Evolutionary conservation across 2,113 vertebrate genomes (phyloP).

Genomic region (Malurus elegans): DNA sequence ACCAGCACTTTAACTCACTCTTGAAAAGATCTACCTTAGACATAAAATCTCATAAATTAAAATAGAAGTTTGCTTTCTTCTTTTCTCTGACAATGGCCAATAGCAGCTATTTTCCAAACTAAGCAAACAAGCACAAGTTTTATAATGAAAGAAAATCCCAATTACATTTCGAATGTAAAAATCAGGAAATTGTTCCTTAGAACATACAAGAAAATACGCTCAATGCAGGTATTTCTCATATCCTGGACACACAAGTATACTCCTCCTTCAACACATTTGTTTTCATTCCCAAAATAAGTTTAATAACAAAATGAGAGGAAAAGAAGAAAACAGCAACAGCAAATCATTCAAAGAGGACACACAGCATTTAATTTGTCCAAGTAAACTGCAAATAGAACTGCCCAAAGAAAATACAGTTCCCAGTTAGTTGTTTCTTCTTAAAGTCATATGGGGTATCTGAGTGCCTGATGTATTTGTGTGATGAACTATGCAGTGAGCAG

Average conservation of each 20-base stretch:
- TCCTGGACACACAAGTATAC: not conserved
- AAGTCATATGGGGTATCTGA: not conserved
- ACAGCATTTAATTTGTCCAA: not conserved
- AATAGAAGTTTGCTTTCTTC: not conserved
- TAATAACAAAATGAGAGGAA: not conserved
- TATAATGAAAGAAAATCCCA: not conserved
- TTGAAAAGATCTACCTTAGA: not conserved
- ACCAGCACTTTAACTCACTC: not conserved
- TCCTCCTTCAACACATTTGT: not conserved
- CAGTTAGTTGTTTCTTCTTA: not conserved
- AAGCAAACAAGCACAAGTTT: not conserved
- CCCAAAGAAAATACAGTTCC: not conserved
- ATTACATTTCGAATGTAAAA: not conserved
- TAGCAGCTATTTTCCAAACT: not conserved
- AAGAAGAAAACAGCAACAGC: not conserved
- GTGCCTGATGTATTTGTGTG: not conserved
- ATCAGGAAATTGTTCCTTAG: not conserved
- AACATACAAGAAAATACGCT: not conserved
- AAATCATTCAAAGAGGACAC: not conserved
- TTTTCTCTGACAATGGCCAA: not conserved
- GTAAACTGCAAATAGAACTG: not conserved
- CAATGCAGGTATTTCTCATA: not conserved
- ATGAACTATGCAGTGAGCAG: not conserved
- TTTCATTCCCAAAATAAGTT: not conserved
- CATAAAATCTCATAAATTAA: not conserved